Evolutionary conservation across 2,888 invertebrate genomes (phyloP).

Genomic region (Melanophora roralis): DNA sequence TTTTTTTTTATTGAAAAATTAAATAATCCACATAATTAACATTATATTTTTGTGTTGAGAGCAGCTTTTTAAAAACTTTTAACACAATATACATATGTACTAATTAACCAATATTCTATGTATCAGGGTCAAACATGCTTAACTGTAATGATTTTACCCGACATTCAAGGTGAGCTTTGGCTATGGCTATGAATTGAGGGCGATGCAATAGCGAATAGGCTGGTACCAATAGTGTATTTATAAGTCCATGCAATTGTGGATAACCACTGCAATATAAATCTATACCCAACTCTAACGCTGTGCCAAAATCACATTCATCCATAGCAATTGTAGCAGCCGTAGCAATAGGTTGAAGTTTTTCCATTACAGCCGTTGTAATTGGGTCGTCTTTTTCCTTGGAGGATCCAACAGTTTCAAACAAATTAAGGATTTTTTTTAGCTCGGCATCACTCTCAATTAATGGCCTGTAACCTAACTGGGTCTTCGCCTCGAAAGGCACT

Average conservation of each 20-base stretch:
- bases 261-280: conserved; percentile 89
- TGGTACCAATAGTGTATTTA: conserved; percentile 82
- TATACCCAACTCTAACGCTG: conserved; percentile 91
- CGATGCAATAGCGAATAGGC: conserved; percentile 88
- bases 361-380: conserved; percentile 81
- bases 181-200: conserved; percentile 85
- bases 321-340: conserved; percentile 85
- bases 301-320: conserved; percentile 97
- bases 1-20: background rate
- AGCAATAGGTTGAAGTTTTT: conserved; percentile 87
- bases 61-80: no score
- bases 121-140: conserved; percentile 76
- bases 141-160: conserved; percentile 80
- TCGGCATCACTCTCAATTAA: conserved; percentile 83
- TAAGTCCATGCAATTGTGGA: conserved; percentile 82
- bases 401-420: conserved; percentile 80
- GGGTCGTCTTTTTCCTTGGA: conserved; percentile 75
- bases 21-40: no score
- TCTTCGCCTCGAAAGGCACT: conserved; percentile 89
- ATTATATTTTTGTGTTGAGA: no score
- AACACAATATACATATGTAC: no score
- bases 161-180: conserved; percentile 85
- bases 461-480: conserved; percentile 90
- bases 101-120: background rate
- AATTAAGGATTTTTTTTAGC: conserved; percentile 83